A percentile compares a stretch with the other conserved stretches of the same genome.
Conservation (phyloP, 2,888 invertebrate genomes). For the Zygogramma bicolorata region DNA sequence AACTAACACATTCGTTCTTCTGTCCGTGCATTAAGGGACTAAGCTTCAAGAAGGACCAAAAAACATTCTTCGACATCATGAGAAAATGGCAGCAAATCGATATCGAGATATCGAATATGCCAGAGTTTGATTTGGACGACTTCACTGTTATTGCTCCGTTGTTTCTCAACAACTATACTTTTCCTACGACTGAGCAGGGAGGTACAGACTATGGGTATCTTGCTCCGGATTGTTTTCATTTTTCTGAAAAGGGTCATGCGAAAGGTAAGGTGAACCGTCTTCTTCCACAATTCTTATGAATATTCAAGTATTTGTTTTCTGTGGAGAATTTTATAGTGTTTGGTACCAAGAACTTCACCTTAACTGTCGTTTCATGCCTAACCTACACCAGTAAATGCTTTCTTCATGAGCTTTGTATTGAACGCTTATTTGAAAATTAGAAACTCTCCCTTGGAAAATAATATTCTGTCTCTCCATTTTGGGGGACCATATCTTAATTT, state of each 20-base stretch:
- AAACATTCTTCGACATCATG: conserved; percentile 67
- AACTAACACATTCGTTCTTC: conserved; percentile 29
- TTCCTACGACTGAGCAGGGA: conserved; percentile 66
- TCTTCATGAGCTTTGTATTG: no score
- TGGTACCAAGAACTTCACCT: no score
- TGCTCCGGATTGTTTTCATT: conserved; percentile 75
- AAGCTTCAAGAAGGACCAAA: conserved; percentile 55
- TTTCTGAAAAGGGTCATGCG: conserved; percentile 73
- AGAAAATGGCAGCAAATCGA: conserved; percentile 70
- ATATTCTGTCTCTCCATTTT: no score
- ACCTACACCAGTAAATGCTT: no score
- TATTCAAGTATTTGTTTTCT: no score
- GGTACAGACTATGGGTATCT: conserved; percentile 68
- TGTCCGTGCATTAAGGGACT: conserved; percentile 70
- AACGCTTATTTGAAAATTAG: no score
- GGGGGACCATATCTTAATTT: no score
- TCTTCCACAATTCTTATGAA: no score
- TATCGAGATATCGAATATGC: conserved; percentile 65
- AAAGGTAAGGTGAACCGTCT: conserved; percentile 63
- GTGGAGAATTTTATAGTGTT: no score
- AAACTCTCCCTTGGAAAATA: no score
- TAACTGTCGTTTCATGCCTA: no score
- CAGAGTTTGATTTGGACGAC: conserved; percentile 69
- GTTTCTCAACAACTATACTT: conserved; percentile 64
- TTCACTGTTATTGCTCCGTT: conserved; percentile 73